A percentile compares a stretch with the other conserved stretches of the same genome.
Evolutionary conservation across 2,113 vertebrate species (phyloP).

Genomic region (Lasiurus cinereus): DNA sequence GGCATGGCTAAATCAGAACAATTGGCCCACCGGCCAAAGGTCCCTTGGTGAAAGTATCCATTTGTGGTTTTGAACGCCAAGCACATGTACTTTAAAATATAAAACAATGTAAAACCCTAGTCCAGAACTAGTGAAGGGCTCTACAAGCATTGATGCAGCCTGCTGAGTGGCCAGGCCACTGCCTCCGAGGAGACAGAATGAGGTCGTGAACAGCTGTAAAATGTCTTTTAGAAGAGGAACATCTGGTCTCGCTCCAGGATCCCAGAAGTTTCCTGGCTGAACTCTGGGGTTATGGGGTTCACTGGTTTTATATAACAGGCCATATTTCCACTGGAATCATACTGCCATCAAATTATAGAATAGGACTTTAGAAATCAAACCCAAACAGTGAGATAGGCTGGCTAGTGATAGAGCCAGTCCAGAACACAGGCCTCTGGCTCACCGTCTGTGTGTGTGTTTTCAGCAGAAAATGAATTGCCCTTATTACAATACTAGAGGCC

Average conservation of each 20-base stretch:
- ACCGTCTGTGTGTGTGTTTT: too few species aligned
- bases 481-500: conserved; percentile 65
- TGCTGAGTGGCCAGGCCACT: neutral
- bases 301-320: neutral
- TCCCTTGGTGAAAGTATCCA: neutral
- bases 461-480: conserved; percentile 68
- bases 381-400: neutral
- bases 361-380: neutral
- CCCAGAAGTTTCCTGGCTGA: neutral
- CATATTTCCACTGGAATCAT: neutral
- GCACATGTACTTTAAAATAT: neutral
- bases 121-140: neutral
- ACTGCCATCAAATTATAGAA: neutral
- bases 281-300: neutral
- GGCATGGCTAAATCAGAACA: neutral
- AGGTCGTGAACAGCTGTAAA: conserved; percentile 17
- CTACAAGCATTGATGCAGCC: neutral
- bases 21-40: neutral
- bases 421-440: neutral
- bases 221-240: neutral
- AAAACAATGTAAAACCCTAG: neutral
- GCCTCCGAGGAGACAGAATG: conserved; percentile 12
- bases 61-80: conserved; percentile 32
- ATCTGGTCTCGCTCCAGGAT: neutral
- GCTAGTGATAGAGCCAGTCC: neutral